These are phyloP conservation scores for Drosophila bifasciata DNA, from an alignment of 1,140 invertebrate species.

Conservation along the genomic window DNA sequence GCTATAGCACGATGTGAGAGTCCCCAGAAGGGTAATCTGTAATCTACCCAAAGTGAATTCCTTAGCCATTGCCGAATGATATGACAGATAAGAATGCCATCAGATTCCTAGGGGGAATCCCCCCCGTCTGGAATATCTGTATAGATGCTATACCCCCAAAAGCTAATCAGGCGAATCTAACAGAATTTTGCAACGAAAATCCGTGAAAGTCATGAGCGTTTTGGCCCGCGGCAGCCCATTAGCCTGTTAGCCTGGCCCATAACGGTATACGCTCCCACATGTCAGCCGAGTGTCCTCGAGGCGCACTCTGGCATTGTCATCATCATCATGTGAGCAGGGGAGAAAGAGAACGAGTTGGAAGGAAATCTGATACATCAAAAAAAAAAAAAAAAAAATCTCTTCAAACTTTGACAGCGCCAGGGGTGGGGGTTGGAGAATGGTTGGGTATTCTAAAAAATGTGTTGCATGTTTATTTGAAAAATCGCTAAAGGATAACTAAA, in stretches of 20 bases:
- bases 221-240: conserved; percentile 61
- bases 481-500: conserved; percentile 81
- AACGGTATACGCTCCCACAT: conserved; percentile 42
- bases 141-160: too few species aligned
- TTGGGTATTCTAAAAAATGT: conserved; percentile 53
- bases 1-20: too few species aligned
- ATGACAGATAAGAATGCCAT: conserved; percentile 18
- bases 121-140: too few species aligned
- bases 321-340: conserved; percentile 41
- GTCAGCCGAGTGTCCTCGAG: conserved; percentile 57
- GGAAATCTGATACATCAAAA: conserved; percentile 57
- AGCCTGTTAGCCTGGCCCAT: conserved; percentile 50
- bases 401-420: conserved; percentile 56
- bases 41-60: too few species aligned
- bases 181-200: conserved; percentile 56
- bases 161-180: conserved; percentile 66
- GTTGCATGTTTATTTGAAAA: conserved; percentile 78
- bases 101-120: too few species aligned
- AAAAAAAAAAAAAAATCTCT: conserved; percentile 22
- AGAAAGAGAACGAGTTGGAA: conserved; percentile 15
- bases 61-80: neutral
- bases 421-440: neutral
- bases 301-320: conserved; percentile 56
- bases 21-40: too few species aligned
- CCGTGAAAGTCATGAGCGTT: conserved; percentile 62